phyloP scores from a whole-genome alignment of 2,888 invertebrate genomes.

The Creontiades dilutus region DNA sequence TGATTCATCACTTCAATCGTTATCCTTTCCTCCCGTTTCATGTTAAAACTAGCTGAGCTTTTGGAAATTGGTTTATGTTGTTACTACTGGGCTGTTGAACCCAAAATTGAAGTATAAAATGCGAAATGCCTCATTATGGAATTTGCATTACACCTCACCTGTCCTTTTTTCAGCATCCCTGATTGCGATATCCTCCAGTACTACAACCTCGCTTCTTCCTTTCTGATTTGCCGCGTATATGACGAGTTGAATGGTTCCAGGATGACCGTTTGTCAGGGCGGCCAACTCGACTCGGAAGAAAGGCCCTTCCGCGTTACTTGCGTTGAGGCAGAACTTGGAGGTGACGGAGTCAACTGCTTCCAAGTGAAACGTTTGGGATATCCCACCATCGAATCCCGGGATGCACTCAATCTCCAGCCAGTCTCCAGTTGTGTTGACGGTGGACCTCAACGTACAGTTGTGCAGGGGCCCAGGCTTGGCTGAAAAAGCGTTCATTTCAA shows the following conservation, averaged over 20 bases:
- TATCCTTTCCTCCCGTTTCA: too few relatives aligned
- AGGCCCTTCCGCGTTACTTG: slow-evolving; percentile 83
- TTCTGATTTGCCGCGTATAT: slow-evolving; percentile 92
- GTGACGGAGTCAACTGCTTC: slow-evolving; percentile 90
- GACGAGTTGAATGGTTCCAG: slow-evolving; percentile 86
- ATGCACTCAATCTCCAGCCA: slow-evolving; percentile 89
- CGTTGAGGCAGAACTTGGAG: slow-evolving; percentile 82
- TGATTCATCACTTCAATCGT: too few relatives aligned
- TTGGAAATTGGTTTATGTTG: too few relatives aligned
- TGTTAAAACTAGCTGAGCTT: too few relatives aligned
- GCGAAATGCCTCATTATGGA: too few relatives aligned
- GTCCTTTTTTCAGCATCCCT: slow-evolving; percentile 92
- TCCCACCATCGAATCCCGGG: slow-evolving; percentile 92
- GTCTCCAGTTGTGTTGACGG: slow-evolving; percentile 76
- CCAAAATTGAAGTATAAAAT: too few relatives aligned
- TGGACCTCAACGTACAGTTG: slow-evolving; percentile 88
- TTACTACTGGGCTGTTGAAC: too few relatives aligned
- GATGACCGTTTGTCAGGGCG: slow-evolving; percentile 77
- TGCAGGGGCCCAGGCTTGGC: slow-evolving; percentile 90
- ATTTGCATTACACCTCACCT: slow-evolving; percentile 80
- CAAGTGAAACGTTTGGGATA: slow-evolving; percentile 90
- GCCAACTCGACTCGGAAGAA: slow-evolving; percentile 83
- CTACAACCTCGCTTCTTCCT: slow-evolving; percentile 89
- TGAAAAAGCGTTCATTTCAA: slow-evolving; percentile 77
- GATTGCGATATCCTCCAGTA: slow-evolving; percentile 91